Conservation (phyloP, 2,113 vertebrate species). For the Caranx ignobilis region DNA sequence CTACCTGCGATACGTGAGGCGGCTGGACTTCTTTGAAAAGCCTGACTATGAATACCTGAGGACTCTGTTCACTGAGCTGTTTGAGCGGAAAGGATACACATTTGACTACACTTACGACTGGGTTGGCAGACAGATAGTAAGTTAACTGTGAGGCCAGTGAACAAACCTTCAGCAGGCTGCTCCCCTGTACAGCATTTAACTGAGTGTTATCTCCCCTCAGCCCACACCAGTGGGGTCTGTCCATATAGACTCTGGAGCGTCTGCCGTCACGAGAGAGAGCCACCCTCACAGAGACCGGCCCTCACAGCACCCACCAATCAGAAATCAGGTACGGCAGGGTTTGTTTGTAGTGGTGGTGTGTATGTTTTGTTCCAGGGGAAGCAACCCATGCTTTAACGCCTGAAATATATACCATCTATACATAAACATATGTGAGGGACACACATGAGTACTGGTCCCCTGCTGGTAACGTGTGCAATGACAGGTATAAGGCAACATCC, state of each 20-base stretch:
- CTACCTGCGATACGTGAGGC: constrained; percentile 95
- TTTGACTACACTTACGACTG: constrained; percentile 99
- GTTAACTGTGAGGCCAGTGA: constrained; percentile 42
- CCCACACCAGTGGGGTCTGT: constrained; percentile 97
- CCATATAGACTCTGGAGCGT: constrained; percentile 94
- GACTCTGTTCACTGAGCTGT: constrained; percentile 96
- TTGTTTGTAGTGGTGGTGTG: background rate
- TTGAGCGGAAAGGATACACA: constrained; percentile 97
- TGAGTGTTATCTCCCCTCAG: constrained; percentile 76
- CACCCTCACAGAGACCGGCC: constrained; percentile 92
- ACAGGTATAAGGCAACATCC: background rate
- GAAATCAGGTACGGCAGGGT: constrained; percentile 90
- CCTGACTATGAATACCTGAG: constrained; percentile 98
- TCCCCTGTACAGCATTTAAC: background rate
- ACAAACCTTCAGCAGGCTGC: background rate
- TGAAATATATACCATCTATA: background rate
- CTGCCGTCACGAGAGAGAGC: constrained; percentile 93
- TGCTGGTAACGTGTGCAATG: background rate
- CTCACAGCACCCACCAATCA: constrained; percentile 91
- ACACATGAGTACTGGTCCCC: no score
- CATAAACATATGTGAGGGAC: background rate
- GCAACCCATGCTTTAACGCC: background rate
- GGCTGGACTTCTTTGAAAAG: constrained; percentile 99
- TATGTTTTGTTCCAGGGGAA: background rate
- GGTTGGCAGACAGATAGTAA: constrained; percentile 98